These are phyloP conservation scores for Corella eumyota DNA, from an alignment of 23 tunicate genomes.

Conservation along the genomic window DNA sequence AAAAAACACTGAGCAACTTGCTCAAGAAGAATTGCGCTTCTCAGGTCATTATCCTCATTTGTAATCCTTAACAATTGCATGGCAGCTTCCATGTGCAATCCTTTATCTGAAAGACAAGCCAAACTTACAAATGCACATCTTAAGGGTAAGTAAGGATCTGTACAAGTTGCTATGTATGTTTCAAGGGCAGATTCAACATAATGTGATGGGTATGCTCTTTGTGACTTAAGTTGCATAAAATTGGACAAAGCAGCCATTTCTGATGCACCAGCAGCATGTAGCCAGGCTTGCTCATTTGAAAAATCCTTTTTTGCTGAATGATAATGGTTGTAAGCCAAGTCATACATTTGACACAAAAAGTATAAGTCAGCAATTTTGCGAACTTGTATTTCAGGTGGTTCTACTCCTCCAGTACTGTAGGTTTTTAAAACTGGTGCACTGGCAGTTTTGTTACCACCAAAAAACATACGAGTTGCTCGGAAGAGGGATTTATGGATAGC, in stretches of 20 bases:
- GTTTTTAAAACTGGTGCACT: constrained; percentile 56
- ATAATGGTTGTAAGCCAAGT: constrained; percentile 67
- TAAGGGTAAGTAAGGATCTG: constrained; percentile 42
- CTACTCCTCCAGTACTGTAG: constrained; percentile 34
- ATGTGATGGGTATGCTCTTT: constrained; percentile 64
- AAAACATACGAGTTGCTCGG: constrained; percentile 42
- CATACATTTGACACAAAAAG: constrained; percentile 84
- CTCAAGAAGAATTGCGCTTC: constrained; percentile 75
- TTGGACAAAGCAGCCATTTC: constrained; percentile 90
- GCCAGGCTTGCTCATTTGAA: constrained; percentile 83
- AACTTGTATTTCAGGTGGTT: constrained; percentile 50
- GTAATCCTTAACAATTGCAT: constrained; percentile 32
- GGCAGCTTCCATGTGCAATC: constrained; percentile 63
- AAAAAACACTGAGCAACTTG: constrained; percentile 82
- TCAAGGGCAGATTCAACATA: constrained; percentile 80
- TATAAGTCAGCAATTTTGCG: constrained; percentile 78
- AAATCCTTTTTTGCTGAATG: constrained; percentile 72
- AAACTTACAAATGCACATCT: constrained; percentile 66
- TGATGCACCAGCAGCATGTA: constrained; percentile 92
- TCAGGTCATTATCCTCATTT: constrained; percentile 52
- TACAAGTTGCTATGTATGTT: constrained; percentile 30
- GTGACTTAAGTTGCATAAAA: constrained; percentile 69
- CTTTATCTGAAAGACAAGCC: constrained; percentile 61
- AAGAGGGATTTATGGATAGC: constrained; percentile 57
- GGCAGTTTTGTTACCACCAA: constrained; percentile 59